These are phyloP conservation scores for Acanthosepion lycidas DNA, from an alignment of 2,888 invertebrate species.

Conservation along the genomic window DNA sequence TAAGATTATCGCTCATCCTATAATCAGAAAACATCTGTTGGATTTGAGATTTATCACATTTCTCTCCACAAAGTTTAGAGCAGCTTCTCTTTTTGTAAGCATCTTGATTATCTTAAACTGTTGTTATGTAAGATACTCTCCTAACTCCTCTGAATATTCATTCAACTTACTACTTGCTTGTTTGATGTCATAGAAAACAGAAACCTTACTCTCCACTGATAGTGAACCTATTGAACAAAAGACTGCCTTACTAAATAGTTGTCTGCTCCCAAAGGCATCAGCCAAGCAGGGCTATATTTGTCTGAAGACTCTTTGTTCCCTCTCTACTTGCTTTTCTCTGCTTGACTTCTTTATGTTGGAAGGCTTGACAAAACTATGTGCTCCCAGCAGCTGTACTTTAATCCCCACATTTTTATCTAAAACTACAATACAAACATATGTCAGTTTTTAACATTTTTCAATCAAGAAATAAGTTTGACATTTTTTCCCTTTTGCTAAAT, in stretches of 20 bases:
- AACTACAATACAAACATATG: constrained; percentile 12
- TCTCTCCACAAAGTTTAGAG: too few species aligned
- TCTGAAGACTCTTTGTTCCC: neutral
- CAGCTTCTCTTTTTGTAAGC: too few species aligned
- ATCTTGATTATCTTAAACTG: too few species aligned
- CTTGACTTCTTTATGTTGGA: constrained; percentile 34
- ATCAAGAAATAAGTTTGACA: neutral
- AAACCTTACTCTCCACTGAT: neutral
- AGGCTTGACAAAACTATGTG: neutral
- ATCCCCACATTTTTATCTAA: neutral
- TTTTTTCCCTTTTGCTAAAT: neutral
- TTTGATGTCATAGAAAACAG: neutral
- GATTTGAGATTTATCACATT: too few species aligned
- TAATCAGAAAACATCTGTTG: too few species aligned
- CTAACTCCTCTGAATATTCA: neutral
- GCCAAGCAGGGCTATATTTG: neutral
- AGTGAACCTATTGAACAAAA: constrained; percentile 2
- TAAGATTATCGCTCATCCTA: too few species aligned
- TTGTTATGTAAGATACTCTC: neutral
- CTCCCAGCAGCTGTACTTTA: constrained; percentile 36
- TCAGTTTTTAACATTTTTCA: neutral
- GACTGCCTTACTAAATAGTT: constrained; percentile 9
- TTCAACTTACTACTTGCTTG: neutral
- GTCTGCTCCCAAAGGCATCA: neutral
- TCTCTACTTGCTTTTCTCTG: neutral